Evolutionary conservation across 1,140 invertebrate species (phyloP).

Genomic region (Macrobrachium rosenbergii): DNA sequence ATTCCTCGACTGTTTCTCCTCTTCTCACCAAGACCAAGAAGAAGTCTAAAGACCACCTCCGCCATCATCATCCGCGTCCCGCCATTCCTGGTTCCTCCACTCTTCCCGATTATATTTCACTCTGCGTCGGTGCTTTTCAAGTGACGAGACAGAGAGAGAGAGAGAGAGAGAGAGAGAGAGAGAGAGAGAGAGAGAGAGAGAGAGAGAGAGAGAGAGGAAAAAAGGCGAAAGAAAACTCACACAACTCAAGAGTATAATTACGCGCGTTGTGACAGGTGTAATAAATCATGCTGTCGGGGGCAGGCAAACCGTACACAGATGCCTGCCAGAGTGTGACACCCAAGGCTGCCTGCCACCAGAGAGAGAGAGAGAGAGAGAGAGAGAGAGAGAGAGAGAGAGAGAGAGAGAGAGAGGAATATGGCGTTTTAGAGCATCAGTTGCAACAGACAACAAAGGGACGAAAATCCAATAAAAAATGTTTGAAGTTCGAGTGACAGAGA

Average conservation of each 20-base stretch:
- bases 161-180: background rate
- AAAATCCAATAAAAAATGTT: background rate
- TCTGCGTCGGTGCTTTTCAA: background rate
- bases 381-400: constrained; percentile 8
- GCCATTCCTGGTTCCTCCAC: too few species aligned
- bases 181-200: too few species aligned
- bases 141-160: background rate
- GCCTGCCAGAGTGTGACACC: background rate
- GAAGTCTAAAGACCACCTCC: background rate
- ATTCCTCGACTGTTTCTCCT: too few species aligned
- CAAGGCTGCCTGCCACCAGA: background rate
- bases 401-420: background rate
- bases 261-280: constrained; percentile 27
- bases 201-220: background rate
- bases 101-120: too few species aligned
- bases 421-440: background rate
- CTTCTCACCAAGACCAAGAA: background rate
- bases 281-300: constrained; percentile 42
- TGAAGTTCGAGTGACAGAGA: background rate
- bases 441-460: background rate
- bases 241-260: constrained; percentile 34
- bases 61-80: too few species aligned
- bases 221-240: constrained; percentile 31
- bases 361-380: background rate
- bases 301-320: background rate